Evolutionary conservation across 2,888 invertebrate genomes (phyloP).

Genomic region (Cylloceria caligata): DNA sequence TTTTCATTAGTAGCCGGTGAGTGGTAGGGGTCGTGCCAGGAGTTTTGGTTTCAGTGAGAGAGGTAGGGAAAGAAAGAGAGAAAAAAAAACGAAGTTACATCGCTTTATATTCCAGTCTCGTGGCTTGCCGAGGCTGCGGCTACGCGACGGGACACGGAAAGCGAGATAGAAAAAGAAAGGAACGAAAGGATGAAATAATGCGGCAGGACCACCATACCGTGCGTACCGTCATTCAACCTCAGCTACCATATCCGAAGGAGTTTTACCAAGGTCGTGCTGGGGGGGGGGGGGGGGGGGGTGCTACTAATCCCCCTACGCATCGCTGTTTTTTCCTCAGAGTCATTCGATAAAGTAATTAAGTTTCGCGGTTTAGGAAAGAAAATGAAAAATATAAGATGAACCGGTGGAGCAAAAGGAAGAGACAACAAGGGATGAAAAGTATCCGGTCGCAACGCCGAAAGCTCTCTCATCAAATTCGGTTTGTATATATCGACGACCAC

Average conservation of each 20-base stretch:
- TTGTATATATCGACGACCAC: slow-evolving; percentile 49
- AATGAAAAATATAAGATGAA: slow-evolving; percentile 48
- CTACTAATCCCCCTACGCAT: slow-evolving; percentile 9
- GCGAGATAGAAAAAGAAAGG: slow-evolving; percentile 60
- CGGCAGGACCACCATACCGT: slow-evolving; percentile 43
- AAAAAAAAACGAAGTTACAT: slow-evolving; percentile 67
- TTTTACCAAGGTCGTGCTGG: slow-evolving; percentile 27
- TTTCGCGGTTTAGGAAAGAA: slow-evolving; percentile 64
- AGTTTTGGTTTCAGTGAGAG: slow-evolving; percentile 41
- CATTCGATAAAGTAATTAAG: slow-evolving; percentile 79
- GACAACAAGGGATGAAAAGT: slow-evolving; percentile 47
- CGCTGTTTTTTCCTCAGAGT: slow-evolving; percentile 71
- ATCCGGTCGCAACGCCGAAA: slow-evolving; percentile 38
- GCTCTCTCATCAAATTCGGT: slow-evolving; percentile 23
- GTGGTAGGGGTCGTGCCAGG: slow-evolving; percentile 50
- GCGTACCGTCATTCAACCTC: slow-evolving; percentile 27
- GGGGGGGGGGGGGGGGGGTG: not conserved
- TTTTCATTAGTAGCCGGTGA: slow-evolving; percentile 69
- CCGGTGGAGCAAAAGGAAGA: slow-evolving; percentile 6
- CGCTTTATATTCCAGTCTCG: slow-evolving; percentile 75
- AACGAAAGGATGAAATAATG: slow-evolving; percentile 76
- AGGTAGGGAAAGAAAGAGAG: slow-evolving; percentile 38
- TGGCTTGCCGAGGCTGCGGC: slow-evolving; percentile 64
- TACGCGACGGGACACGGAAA: slow-evolving; percentile 13
- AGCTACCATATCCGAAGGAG: slow-evolving; percentile 39